A percentile compares a stretch with the other conserved stretches of the same genome.
These are phyloP conservation scores for Tiliacea aurago DNA, from an alignment of 2,888 invertebrate species.

Conservation along the genomic window DNA sequence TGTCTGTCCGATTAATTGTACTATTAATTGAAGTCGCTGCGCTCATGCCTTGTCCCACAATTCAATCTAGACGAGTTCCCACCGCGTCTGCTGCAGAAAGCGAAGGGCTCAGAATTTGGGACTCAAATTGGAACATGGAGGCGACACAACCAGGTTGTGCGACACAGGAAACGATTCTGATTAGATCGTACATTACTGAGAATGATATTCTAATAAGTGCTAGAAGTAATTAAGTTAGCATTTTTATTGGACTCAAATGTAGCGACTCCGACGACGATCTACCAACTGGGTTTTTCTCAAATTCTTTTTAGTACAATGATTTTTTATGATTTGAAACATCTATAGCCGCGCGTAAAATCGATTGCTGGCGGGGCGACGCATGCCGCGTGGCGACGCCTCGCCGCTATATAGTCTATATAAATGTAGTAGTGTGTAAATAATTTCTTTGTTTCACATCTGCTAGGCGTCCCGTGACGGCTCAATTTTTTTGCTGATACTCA, in stretches of 20 bases:
- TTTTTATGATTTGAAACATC: too few species aligned
- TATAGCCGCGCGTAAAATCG: too few species aligned
- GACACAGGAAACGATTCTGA: conserved; percentile 57
- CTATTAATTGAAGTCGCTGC: conserved; percentile 10
- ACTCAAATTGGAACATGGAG: conserved; percentile 75
- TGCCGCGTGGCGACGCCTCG: too few species aligned
- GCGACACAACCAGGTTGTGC: conserved; percentile 50
- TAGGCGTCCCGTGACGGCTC: too few species aligned
- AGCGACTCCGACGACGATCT: too few species aligned
- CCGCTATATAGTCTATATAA: too few species aligned
- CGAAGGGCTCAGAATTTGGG: conserved; percentile 73
- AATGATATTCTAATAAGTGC: conserved; percentile 36
- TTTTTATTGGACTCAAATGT: not conserved
- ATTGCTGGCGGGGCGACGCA: too few species aligned
- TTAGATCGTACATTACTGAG: conserved; percentile 32
- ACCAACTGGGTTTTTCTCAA: not conserved
- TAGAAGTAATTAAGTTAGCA: conserved; percentile 9
- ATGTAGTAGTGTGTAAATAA: too few species aligned
- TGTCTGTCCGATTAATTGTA: not conserved
- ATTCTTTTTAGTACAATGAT: not conserved
- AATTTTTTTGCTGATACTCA: not conserved
- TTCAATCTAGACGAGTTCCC: conserved; percentile 57
- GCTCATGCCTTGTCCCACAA: conserved; percentile 35
- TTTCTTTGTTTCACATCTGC: too few species aligned
- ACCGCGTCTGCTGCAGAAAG: conserved; percentile 59